Evolutionary conservation across 2,888 invertebrate genomes (phyloP), one percentile per base, ranked within the genome.

Genomic region (Trachelus stipa): DNA sequence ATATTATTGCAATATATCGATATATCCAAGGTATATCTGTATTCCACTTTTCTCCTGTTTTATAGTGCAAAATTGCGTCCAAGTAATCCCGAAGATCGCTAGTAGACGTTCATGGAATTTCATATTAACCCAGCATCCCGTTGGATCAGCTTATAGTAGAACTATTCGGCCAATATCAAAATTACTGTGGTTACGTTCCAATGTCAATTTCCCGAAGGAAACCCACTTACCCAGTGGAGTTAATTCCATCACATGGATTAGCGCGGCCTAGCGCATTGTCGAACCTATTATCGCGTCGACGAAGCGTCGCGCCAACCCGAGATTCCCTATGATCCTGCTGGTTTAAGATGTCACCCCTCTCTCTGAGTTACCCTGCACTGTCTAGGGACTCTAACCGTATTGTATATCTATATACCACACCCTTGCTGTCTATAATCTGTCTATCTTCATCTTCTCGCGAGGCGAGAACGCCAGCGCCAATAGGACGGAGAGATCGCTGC

Each of bases 401-500:
- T n/a, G n/a, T 68, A 71, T 76, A 31, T 73, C 23, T 77, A 34
- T 69, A 69, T 33, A 34, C 68, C 30, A 11, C 37, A 12, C 11
- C 34, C 34, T 33, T 37, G 3, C 15, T 40, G 34, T 69, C 56
- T 56, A 56, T 40, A 40, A 33, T 71, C 31, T 33, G 11, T 71
- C 33, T 31, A 71, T 33, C 71, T 33, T 37, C 37, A 9, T 31
- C 12, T 71, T 33, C 12, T 71, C 33, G 2, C 71, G 12, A 33
- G 30, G 9, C 12, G 33, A 71, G 15, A 11, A 33, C 15, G 31
- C 12, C 71, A 71, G 15, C 71, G 30, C 71, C 33, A 56, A 23
- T 56, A 23, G 23, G 23, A 56, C 15, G 34, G 71, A 34, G 71
- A 85, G 86, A 88, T 88, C 86, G 86, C 81, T 84, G 83, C 82